These are phyloP conservation scores for Pan troglodytes DNA, from an alignment of 2,113 vertebrate species.

Conservation along the genomic window NHGRI_mPanTro3-v2.1_pri NC_072415.2:12911001-12911500, in stretches of 20 bases:
- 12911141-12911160: background rate
- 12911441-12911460: background rate
- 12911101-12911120: background rate
- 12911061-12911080: background rate
- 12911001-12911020: background rate
- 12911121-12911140: background rate
- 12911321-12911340: background rate
- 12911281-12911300: background rate
- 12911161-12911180: background rate
- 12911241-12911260: background rate
- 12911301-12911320: background rate
- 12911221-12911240: background rate
- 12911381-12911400: background rate
- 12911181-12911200: background rate
- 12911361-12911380: background rate
- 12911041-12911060: background rate
- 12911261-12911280: background rate
- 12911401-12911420: background rate
- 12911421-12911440: background rate
- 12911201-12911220: background rate
- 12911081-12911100: accelerated
- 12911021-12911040: background rate
- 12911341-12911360: conserved; percentile 11
- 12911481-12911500: background rate
- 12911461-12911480: background rate